Conservation (phyloP, 1,140 invertebrate genomes). For the Zaprionus capensis region DNA sequence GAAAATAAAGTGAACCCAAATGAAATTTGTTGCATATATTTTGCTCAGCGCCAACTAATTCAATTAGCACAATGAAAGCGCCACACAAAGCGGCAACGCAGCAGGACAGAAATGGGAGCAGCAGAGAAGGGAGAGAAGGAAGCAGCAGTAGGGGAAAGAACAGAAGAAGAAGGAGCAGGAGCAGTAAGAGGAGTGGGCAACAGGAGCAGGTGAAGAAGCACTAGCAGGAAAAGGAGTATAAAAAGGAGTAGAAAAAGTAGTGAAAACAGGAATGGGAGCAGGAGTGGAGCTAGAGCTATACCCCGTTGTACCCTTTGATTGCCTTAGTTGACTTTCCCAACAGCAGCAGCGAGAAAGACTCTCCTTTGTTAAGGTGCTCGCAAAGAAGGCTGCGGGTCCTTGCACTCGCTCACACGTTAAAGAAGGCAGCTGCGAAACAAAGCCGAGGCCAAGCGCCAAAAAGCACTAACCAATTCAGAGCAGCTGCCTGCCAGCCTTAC, state of each 20-base stretch:
- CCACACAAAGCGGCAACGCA: slow-evolving; percentile 29
- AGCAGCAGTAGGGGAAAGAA: neutral
- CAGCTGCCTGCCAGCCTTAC: slow-evolving; percentile 6
- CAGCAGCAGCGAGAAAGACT: slow-evolving; percentile 19
- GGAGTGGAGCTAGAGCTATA: neutral
- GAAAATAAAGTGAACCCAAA: slow-evolving; percentile 58
- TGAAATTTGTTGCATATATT: slow-evolving; percentile 70
- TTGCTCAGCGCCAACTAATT: slow-evolving; percentile 66
- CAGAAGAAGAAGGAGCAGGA: neutral
- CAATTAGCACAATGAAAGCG: slow-evolving; percentile 76
- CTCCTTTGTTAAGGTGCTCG: slow-evolving; percentile 51
- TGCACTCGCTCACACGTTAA: slow-evolving; percentile 53
- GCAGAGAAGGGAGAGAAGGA: neutral
- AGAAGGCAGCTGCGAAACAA: slow-evolving; percentile 27
- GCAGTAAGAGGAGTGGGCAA: neutral
- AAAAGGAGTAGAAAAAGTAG: neutral
- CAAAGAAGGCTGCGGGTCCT: slow-evolving; percentile 69
- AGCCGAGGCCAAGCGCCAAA: slow-evolving; percentile 37
- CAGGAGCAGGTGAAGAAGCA: too few relatives aligned
- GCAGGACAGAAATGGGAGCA: neutral
- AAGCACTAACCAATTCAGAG: slow-evolving; percentile 34
- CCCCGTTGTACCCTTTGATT: slow-evolving; percentile 16
- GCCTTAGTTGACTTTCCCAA: slow-evolving; percentile 21
- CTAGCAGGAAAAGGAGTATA: too few relatives aligned
- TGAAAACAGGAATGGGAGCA: neutral